Conservation (phyloP, 2,113 vertebrate genomes). For the Scalopus aquaticus region DNA sequence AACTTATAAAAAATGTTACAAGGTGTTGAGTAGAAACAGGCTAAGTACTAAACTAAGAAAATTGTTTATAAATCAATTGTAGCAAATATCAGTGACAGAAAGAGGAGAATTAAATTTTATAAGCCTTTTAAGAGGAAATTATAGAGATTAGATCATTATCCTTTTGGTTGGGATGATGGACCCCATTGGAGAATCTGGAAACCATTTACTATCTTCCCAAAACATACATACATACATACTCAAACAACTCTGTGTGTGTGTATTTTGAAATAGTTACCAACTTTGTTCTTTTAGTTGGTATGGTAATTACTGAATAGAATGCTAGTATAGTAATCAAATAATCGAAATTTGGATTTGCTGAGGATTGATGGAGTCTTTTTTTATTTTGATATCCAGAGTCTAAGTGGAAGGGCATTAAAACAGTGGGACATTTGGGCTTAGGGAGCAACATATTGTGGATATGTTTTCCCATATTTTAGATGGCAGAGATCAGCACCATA, state of each 20-base stretch:
- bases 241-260: neutral
- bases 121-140: neutral
- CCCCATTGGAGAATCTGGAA: neutral
- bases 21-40: neutral
- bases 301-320: neutral
- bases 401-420: neutral
- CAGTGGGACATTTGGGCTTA: neutral
- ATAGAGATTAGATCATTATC: neutral
- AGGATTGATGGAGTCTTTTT: neutral
- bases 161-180: neutral
- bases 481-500: neutral
- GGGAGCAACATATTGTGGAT: neutral
- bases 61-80: neutral
- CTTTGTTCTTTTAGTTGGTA: neutral
- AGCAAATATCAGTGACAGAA: neutral
- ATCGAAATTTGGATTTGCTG: neutral
- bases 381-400: neutral
- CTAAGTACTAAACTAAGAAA: neutral
- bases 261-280: slow-evolving; percentile 17
- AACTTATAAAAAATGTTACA: neutral
- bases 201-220: neutral
- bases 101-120: neutral
- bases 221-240: neutral
- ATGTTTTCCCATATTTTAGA: neutral
- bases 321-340: neutral